These are phyloP conservation scores for Bursaphelenchus mucronatus DNA, from an alignment of 1,140 invertebrate genomes.

Conservation along the genomic window DNA sequence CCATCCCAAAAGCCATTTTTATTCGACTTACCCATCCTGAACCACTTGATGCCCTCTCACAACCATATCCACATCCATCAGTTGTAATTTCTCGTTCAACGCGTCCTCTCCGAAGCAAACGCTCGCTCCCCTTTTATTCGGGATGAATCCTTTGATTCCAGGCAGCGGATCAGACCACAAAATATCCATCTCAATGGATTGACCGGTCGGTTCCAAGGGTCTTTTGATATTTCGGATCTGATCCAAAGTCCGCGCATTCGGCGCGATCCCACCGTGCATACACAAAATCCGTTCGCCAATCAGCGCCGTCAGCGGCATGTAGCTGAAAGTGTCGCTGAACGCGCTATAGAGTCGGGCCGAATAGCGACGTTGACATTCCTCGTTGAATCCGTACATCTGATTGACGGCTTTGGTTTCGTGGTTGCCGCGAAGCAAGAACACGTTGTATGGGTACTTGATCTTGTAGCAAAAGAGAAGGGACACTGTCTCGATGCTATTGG, in stretches of 20 bases:
- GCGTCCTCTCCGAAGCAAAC: constrained; percentile 10
- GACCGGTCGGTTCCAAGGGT: constrained; percentile 16
- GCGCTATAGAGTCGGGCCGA: not conserved
- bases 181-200: constrained; percentile 11
- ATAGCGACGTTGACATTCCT: constrained; percentile 24
- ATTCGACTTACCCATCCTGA: not conserved
- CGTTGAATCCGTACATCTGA: constrained; percentile 48
- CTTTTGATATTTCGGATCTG: constrained; percentile 17
- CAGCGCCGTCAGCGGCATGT: constrained; percentile 69
- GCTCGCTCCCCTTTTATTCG: not conserved
- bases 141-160: constrained; percentile 1
- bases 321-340: constrained; percentile 63
- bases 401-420: constrained; percentile 70
- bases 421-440: constrained; percentile 73
- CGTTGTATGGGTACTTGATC: constrained; percentile 88
- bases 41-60: constrained; percentile 70
- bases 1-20: no score
- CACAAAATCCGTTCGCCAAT: constrained; percentile 80
- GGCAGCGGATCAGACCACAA: constrained; percentile 20
- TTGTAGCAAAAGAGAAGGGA: constrained; percentile 81
- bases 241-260: constrained; percentile 66
- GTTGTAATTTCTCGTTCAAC: constrained; percentile 1
- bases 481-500: constrained; percentile 69
- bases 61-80: constrained; percentile 13
- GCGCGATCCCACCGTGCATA: constrained; percentile 76